Base-by-base conservation (phyloP, 2,888 invertebrate genomes). In the Apodemia mormo region DNA sequence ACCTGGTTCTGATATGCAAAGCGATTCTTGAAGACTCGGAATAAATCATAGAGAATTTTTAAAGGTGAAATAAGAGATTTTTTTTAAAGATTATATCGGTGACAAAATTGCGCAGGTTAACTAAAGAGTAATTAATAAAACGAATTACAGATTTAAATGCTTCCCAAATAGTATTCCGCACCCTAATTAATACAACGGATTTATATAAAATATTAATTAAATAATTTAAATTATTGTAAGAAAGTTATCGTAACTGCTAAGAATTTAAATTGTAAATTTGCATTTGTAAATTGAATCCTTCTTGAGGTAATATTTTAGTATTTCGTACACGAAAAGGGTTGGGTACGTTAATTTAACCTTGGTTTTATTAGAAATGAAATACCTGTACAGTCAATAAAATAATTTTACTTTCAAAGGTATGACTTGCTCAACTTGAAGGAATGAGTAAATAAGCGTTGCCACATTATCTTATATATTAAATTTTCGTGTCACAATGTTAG, bases 251-350 rank as follows among this genome's bases (percentile, higher is more conserved):
- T 4, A 33, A 61, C 33, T 33, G 29, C 10, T 58, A 58, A 7
- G 61, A 29, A 61, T 61, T 64, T 37, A 37, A 64, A 64, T 61
- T 12, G 61, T 30, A 64, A 14, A 64, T 64, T 64, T 64, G 37
- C 61, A 64, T 64, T 64, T 64, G 61, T 12, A 33, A 64, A 37
- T 64, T 14, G 33, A 64, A 64, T 37, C 33, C 61, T 37, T 37
- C 61, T 64, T 64, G 61, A 64, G 61, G 61, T 64, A 64, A 64
- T 64, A 64, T 37, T 64, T 67, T 12, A 67, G 33, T 29, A 30
- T 40, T 40, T 37, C 64, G 64, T 64, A n/a, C 61, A 33, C 33
- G 8, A 7, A 61, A 12, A 33, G 64, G 33, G 8, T 61, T 14
- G 61, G 61, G 37, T 14, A 3, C 64, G 61, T 61, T 61, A 33